Base-by-base conservation (phyloP, 2,797 vertebrate genomes). In the Parauchenoglanis punctatus region DNA sequence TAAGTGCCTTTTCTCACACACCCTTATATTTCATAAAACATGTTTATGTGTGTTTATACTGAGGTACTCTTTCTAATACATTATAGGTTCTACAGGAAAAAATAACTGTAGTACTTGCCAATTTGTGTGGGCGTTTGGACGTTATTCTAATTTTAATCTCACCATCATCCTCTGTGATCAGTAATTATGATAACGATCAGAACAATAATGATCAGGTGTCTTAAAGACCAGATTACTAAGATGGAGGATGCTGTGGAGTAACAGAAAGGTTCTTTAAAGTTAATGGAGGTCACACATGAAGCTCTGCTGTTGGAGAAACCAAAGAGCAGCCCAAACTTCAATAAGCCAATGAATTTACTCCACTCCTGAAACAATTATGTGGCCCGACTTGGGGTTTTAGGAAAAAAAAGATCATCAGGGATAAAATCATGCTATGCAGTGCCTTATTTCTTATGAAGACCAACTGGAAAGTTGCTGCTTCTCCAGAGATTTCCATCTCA, bases 131-230 rank as follows among this genome's bases (percentile, higher is more conserved):
- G 59, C n/a, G 25, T 12, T 12, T 63, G 63, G 23, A 61, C 59
- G 17, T 28, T 65, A 28, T 28, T n/a, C 63, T 65, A 65, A 65
- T 65, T 23, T 63, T 90, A 91, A 93, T 91, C 92, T 93, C 89
- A 89, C 89, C 76, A 88, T 90, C 85, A n/a, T 4, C 44, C 90
- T 84, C 89, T 86, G 83, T 93, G 91, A 94, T 93, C 89, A 87
- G 91, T 91, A 91, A 94, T 94, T 94, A 93, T 83, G 88, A 91
- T 90, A 89, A 93, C 91, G 89, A 94, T 92, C 87, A 85, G 73
- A 63, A 89, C 91, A 94, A 95, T 95, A 31, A 77, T 31, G 15
- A 77, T 20, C 92, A 3, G 73, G 84, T 77, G 31, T 31, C 31
- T 91, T 90, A 93, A 93, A 89, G 87, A 89, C 31, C 59, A 85